These are phyloP conservation scores for Heliconius sara DNA, from an alignment of 2,888 invertebrate species.

Conservation along the genomic window DNA sequence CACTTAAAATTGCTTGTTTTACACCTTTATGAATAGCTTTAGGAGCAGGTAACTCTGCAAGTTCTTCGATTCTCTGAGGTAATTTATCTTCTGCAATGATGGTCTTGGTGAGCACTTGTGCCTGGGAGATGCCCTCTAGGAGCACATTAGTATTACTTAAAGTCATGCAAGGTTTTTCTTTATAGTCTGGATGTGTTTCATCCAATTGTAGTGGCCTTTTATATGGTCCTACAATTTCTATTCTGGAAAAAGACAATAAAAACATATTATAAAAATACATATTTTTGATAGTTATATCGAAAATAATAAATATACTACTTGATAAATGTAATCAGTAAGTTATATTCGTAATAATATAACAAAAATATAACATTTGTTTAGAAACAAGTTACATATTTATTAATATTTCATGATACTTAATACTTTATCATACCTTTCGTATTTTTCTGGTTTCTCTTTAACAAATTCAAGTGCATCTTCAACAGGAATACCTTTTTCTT, in stretches of 20 bases:
- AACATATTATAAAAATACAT: background rate
- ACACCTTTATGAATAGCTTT: constrained; percentile 84
- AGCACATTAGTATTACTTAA: constrained; percentile 86
- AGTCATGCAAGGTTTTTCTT: constrained; percentile 84
- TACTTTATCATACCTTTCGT: constrained; percentile 58
- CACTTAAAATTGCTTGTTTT: constrained; percentile 85
- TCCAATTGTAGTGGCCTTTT: constrained; percentile 74
- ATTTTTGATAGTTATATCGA: no score
- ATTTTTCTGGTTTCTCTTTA: constrained; percentile 65
- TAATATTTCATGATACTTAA: background rate
- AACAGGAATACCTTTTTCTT: constrained; percentile 84
- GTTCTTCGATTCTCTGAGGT: constrained; percentile 84
- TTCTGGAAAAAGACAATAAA: constrained; percentile 58
- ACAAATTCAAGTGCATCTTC: constrained; percentile 86
- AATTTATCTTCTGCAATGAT: constrained; percentile 85
- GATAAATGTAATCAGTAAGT: background rate
- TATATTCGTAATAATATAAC: background rate
- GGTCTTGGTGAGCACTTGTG: constrained; percentile 92
- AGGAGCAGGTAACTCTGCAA: constrained; percentile 78
- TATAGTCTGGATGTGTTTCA: constrained; percentile 87
- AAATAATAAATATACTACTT: background rate
- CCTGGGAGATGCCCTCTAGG: constrained; percentile 89
- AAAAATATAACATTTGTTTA: background rate
- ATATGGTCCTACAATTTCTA: constrained; percentile 75
- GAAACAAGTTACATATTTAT: background rate